phyloP scores from a whole-genome alignment of 1,140 invertebrate genomes.

The Nephotettix cincticeps region DNA sequence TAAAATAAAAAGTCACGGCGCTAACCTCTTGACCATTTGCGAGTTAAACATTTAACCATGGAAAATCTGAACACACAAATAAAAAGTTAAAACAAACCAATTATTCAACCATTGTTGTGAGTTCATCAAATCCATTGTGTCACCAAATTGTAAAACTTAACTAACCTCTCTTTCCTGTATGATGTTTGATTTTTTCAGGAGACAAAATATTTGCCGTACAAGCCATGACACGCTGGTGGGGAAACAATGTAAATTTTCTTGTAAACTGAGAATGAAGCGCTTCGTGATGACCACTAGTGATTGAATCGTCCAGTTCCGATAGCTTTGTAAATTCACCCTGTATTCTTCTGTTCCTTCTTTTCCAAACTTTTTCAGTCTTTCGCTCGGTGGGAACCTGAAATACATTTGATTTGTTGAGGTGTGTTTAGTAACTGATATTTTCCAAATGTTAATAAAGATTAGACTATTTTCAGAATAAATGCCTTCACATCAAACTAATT shows the following conservation, averaged over 20 bases:
- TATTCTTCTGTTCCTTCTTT: conserved; percentile 69
- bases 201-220: conserved; percentile 70
- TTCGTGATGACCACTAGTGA: conserved; percentile 78
- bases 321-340: conserved; percentile 67
- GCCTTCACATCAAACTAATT: too few relatives aligned
- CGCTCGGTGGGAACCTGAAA: conserved; percentile 64
- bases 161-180: conserved; percentile 62
- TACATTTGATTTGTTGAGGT: too few relatives aligned
- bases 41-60: too few relatives aligned
- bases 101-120: too few relatives aligned
- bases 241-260: conserved; percentile 88
- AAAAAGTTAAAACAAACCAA: too few relatives aligned
- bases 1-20: too few relatives aligned
- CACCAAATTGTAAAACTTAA: background rate
- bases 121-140: too few relatives aligned
- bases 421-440: too few relatives aligned
- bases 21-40: too few relatives aligned
- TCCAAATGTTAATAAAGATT: too few relatives aligned
- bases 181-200: conserved; percentile 62
- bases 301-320: conserved; percentile 75
- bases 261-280: conserved; percentile 81
- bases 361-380: conserved; percentile 77
- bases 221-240: conserved; percentile 81
- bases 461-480: too few relatives aligned
- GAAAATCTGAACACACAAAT: too few relatives aligned